Evolutionary conservation across 1,140 invertebrate genomes (phyloP), one percentile per base, ranked within the genome.

Genomic region (Acyrthosiphon pisum): DNA sequence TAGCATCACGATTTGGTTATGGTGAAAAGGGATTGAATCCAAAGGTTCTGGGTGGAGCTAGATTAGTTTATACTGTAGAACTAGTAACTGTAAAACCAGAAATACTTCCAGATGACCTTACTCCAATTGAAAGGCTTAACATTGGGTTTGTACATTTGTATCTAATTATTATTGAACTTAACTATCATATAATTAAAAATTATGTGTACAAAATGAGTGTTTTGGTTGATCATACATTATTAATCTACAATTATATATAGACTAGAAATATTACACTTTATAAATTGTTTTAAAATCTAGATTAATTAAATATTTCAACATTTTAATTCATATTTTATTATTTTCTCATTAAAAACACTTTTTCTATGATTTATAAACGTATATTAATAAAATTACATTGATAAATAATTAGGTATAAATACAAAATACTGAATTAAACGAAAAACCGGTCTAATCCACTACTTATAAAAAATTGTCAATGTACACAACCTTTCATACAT

Each of bases 1-100:
- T 98, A 93, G 96, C 96, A 94, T 95, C 98, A 20, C 96, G 98
- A 94, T 97, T 98, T 95, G 97, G 96, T 11, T 98, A 97, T 95
- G 97, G 97, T 8, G 95, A 96, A 0, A 94, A 96, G 81, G 98
- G 98, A 8, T 95, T 97, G 90, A 96, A 95, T 94, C 96, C 96
- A 76, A 95, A 96, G 76, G 96, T 98, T 94, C 97, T 97, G 93
- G 95, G 96, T 53, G 95, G 97, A 95, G 94, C 96, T 23, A 96
- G 95, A 44, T 95, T 98, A 48, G 94, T 95, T 22, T 97, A 97
- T 94, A 96, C 95, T 84, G 95, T 99, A 20, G 97, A 98, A 94
- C 96, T 98, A 68, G 94, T 98, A 50, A 96, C 96, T 94, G 95
- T 96, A 60, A 95, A 97, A 94, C 95, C 96, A 37, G 97, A 97